phyloP scores from a whole-genome alignment of 2,113 vertebrate genomes.

The Pantherophis guttatus region DNA sequence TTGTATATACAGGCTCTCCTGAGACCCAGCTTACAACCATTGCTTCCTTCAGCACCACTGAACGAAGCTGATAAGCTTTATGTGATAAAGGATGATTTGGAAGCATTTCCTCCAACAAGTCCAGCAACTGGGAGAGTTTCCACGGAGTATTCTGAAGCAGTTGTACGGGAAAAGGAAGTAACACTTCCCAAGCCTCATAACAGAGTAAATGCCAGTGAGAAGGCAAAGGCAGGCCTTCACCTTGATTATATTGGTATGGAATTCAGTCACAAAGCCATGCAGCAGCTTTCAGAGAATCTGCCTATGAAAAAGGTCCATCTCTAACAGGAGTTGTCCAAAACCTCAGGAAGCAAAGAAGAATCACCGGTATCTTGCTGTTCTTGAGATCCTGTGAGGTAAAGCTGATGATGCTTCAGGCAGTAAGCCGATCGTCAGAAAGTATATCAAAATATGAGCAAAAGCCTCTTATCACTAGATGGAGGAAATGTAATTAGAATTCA shows the following conservation, averaged over 20 bases:
- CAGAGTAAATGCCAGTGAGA: constrained; percentile 15
- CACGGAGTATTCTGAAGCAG: not conserved
- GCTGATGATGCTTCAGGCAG: constrained; percentile 26
- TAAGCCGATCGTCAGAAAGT: constrained; percentile 3
- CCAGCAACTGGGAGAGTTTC: not conserved
- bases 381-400: constrained; percentile 55
- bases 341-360: constrained; percentile 9
- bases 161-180: not conserved
- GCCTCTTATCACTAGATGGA: not conserved
- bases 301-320: not conserved
- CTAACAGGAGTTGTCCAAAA: constrained; percentile 12
- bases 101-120: constrained; percentile 6
- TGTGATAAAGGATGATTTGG: constrained; percentile 59
- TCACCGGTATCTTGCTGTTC: constrained; percentile 5
- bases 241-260: constrained; percentile 80
- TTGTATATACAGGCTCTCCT: constrained; percentile 26
- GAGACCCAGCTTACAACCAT: constrained; percentile 30
- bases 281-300: constrained; percentile 4
- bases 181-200: not conserved
- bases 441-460: constrained; percentile 9
- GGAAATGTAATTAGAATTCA: not conserved
- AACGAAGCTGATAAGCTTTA: constrained; percentile 64
- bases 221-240: constrained; percentile 37
- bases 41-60: constrained; percentile 37
- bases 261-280: constrained; percentile 52